Evolutionary conservation across 2,797 vertebrate species (phyloP).

Genomic region (Galago senegalensis): DNA sequence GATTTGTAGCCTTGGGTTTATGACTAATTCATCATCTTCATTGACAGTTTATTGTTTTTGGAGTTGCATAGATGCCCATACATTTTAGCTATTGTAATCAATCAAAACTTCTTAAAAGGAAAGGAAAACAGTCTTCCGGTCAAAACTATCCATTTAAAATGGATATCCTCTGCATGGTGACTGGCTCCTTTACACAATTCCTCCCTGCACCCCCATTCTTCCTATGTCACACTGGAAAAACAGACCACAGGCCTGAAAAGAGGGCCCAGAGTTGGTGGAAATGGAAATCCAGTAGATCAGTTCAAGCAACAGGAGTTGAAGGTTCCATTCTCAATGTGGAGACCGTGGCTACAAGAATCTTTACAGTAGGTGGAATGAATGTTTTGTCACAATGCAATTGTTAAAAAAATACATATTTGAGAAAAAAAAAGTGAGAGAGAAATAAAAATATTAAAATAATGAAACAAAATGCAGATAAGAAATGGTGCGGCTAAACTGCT

Average conservation of each 20-base stretch:
- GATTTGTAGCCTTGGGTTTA: not conserved
- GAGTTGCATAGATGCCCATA: not conserved
- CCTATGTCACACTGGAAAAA: not conserved
- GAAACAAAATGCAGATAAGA: not conserved
- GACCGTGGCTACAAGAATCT: fast-evolving
- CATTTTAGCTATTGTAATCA: not conserved
- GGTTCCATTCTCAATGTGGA: fast-evolving
- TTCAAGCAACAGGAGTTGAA: fast-evolving
- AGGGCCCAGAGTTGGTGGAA: not conserved
- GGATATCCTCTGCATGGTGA: no score
- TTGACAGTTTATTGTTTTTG: not conserved
- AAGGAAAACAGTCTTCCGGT: not conserved
- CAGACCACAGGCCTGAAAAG: not conserved
- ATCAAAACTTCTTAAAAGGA: not conserved
- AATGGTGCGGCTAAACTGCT: not conserved
- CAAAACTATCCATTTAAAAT: not conserved
- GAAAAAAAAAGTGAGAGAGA: not conserved
- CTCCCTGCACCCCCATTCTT: not conserved
- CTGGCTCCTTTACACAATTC: no score
- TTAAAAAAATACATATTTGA: not conserved
- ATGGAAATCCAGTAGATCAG: not conserved
- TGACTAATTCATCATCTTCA: not conserved
- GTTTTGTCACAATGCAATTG: not conserved
- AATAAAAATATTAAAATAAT: not conserved
- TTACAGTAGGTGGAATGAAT: not conserved